These are phyloP conservation scores for Triplophysa yarkandensis DNA, from an alignment of 2,797 vertebrate genomes.

Conservation along the genomic window DNA sequence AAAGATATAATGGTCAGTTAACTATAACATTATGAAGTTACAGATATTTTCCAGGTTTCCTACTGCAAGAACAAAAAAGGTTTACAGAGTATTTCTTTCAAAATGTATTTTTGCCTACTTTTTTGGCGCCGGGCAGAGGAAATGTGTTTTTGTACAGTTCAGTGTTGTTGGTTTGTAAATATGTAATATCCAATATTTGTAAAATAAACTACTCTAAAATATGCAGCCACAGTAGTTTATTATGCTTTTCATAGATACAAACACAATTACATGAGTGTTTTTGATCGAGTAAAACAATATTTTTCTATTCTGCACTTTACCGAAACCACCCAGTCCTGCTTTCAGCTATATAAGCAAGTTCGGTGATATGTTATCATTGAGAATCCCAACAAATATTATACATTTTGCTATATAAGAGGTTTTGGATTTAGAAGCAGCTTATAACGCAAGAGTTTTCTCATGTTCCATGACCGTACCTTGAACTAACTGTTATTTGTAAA, in stretches of 20 bases:
- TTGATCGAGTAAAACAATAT: background rate
- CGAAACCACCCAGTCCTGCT: background rate
- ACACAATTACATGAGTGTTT: constrained; percentile 10
- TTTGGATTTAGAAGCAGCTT: background rate
- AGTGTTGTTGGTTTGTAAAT: constrained; percentile 52
- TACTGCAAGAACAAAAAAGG: background rate
- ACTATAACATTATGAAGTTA: constrained; percentile 11
- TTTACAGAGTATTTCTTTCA: constrained; percentile 17
- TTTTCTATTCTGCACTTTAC: background rate
- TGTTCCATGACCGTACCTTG: constrained; percentile 4
- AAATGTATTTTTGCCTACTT: constrained; percentile 16
- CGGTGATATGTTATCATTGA: background rate
- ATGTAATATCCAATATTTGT: constrained; percentile 51
- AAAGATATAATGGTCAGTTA: constrained; percentile 4
- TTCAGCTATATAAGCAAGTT: background rate
- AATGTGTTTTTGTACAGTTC: constrained; percentile 40
- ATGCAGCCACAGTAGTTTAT: constrained; percentile 8
- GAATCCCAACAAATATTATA: background rate
- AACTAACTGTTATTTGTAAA: constrained; percentile 24
- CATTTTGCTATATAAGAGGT: background rate
- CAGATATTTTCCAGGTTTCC: constrained; percentile 17
- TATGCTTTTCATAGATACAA: constrained; percentile 12
- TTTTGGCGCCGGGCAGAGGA: constrained; percentile 13
- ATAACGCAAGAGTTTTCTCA: background rate
- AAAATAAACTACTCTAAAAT: constrained; percentile 47